phyloP scores from a whole-genome alignment of 2,797 vertebrate genomes.

The Nasua narica region DNA sequence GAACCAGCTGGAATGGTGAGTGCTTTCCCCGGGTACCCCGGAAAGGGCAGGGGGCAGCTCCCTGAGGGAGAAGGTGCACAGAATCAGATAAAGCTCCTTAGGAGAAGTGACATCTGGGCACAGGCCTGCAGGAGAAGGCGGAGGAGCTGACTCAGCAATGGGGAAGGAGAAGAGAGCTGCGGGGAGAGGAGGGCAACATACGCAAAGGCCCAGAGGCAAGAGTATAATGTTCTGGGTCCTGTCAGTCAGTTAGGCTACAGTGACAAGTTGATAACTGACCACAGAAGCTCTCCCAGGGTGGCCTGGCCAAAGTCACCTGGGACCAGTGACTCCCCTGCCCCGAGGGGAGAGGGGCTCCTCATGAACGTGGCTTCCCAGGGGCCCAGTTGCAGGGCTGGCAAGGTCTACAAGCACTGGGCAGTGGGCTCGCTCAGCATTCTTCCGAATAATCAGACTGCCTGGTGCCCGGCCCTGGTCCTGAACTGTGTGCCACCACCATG shows the following conservation, averaged over 20 bases:
- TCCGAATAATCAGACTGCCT: not conserved
- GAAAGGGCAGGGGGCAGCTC: not conserved
- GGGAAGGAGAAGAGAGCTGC: not conserved
- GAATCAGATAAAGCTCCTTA: not conserved
- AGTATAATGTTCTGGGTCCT: not conserved
- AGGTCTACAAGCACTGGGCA: not conserved
- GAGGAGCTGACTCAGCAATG: not conserved
- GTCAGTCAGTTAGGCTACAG: not conserved
- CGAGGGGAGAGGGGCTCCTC: not conserved
- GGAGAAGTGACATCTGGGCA: not conserved
- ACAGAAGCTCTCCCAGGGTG: not conserved
- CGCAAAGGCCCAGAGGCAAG: not conserved
- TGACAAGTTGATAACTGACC: not conserved
- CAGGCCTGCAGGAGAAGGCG: not conserved
- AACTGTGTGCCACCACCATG: not conserved
- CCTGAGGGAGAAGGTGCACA: not conserved
- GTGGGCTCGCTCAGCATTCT: not conserved
- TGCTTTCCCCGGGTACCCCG: fast-evolving
- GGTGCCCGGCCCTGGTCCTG: not conserved
- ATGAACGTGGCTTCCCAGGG: not conserved
- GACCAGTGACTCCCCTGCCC: not conserved
- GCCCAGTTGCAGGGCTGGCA: not conserved
- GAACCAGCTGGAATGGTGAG: not conserved
- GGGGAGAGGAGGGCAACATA: not conserved
- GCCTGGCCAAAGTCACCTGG: not conserved